Base-by-base conservation (phyloP, 2,888 invertebrate species). In the Cataglyphis livida region DNA sequence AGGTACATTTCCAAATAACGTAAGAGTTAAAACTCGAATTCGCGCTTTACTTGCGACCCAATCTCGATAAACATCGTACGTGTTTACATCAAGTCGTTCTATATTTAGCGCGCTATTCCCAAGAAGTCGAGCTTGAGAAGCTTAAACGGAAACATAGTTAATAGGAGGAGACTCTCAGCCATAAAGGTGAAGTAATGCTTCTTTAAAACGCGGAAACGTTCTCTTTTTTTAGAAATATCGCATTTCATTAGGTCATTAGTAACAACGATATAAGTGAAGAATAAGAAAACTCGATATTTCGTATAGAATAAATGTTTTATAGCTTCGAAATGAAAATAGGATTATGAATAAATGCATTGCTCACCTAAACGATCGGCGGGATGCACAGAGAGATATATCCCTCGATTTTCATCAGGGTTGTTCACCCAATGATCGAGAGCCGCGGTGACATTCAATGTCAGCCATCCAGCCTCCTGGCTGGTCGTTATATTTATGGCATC, bases 321-420 rank as follows among this genome's bases (percentile, higher is more conserved):
- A 35, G 15, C 25, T 64, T 38, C 6, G 4, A 75, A n/a, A 51
- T 18, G 3, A 64, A 59, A 38, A 18, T 2, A 54, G 7, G 6
- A 35, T 6, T 71, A 44, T 12, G 32, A 68, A 32, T 15, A 68
- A n/a, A 15, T 68, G 15, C 28, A n/a, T 32, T 15, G 87, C 90
- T 93, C 94, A 96, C 97, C 96, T 91, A 97, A 97, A 92, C 96
- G 96, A 91, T 96, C 96, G 75, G 96, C 96, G 57, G 97, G 96
- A 95, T 97, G 97, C 54, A 98, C 96, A 2, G 97, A 97, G 87
- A 98, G 96, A 95, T 98, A 98, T 82, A 99, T 96, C 38, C 99
- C 99, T 84, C 97, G 96, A 95, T 99, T 99, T 83, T 97, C 96
- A 32, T 96, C 96, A 0, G 98, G 97, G 89, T 97, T 96, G 25